Conservation (phyloP, 2,113 vertebrate species). For the Mustelus asterias region DNA sequence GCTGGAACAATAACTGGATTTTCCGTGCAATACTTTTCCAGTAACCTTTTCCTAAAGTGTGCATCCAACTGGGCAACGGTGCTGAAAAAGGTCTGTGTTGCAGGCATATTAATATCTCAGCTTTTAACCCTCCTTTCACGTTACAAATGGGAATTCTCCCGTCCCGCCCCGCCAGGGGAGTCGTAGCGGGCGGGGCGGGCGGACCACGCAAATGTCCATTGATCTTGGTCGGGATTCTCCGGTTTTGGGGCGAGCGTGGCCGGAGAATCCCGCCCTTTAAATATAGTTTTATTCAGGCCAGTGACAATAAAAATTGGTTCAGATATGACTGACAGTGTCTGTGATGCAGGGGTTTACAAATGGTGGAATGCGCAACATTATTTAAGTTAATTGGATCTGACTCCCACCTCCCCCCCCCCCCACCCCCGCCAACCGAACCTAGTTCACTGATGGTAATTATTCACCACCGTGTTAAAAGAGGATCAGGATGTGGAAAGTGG, state of each 20-base stretch:
- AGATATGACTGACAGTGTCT: neutral
- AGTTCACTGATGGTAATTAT: neutral
- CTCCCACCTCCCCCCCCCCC: neutral
- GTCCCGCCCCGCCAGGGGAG: too few relatives aligned
- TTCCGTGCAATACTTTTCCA: neutral
- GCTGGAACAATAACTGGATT: neutral
- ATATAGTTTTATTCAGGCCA: neutral
- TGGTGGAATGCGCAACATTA: neutral
- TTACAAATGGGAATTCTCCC: neutral
- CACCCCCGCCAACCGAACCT: too few relatives aligned
- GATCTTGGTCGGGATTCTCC: too few relatives aligned
- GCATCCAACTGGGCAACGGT: neutral
- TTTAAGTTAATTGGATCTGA: constrained; percentile 4
- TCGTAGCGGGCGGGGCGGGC: too few relatives aligned
- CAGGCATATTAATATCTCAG: neutral
- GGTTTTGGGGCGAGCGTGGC: too few relatives aligned
- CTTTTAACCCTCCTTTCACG: neutral
- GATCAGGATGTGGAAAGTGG: neutral
- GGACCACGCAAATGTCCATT: too few relatives aligned
- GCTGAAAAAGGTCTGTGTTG: neutral
- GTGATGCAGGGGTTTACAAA: neutral
- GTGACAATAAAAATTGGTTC: neutral
- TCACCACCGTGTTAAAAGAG: neutral
- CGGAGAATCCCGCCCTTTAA: too few relatives aligned
- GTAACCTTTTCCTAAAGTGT: neutral